These are phyloP conservation scores for Malthinus seriepunctatus DNA, from an alignment of 2,888 invertebrate genomes.

Conservation along the genomic window DNA sequence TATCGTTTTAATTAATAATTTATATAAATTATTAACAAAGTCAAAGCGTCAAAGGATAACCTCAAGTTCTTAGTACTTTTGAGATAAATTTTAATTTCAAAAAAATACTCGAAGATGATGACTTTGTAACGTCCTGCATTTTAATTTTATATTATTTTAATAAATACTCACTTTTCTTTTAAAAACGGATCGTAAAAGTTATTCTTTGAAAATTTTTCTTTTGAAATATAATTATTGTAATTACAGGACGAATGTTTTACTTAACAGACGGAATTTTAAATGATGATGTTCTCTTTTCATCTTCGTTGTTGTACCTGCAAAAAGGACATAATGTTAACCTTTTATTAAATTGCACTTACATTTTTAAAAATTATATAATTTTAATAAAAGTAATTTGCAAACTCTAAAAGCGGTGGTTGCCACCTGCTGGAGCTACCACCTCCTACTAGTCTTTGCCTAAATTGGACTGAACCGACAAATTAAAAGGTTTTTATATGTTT, in stretches of 20 bases:
- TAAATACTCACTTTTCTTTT: not conserved
- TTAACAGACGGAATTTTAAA: constrained; percentile 19
- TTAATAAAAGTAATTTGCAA: not conserved
- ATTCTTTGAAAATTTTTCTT: not conserved
- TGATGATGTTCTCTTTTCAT: not conserved
- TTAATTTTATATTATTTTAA: not conserved
- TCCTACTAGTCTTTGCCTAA: no score
- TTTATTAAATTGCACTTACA: not conserved
- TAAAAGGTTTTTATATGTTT: no score
- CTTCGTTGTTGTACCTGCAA: constrained; percentile 6
- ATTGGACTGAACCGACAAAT: no score
- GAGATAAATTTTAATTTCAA: not conserved
- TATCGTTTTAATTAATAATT: not conserved
- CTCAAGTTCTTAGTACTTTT: no score
- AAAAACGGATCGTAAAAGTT: no score
- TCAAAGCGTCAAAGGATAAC: not conserved
- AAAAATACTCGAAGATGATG: not conserved
- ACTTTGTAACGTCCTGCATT: constrained; percentile 4
- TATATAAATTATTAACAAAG: constrained; percentile 1
- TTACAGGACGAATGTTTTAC: constrained; percentile 26
- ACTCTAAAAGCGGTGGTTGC: not conserved
- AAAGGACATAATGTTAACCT: not conserved
- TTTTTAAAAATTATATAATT: not conserved
- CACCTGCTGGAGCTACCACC: no score
- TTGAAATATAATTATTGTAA: constrained; percentile 17